Evolutionary conservation across 2,888 invertebrate genomes (phyloP).

Genomic region (Tetragonula carbonaria): DNA sequence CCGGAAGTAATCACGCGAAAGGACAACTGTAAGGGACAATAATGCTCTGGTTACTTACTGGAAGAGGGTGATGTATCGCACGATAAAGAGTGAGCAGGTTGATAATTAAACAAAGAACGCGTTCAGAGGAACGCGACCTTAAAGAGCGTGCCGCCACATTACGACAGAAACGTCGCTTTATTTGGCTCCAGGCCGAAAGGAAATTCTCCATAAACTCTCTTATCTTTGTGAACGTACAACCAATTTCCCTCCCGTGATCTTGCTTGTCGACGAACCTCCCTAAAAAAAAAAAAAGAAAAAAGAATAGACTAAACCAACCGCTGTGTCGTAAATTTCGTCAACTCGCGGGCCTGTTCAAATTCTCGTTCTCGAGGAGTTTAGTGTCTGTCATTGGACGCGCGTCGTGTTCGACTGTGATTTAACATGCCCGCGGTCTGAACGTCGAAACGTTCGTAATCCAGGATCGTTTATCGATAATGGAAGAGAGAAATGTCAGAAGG

Average conservation of each 20-base stretch:
- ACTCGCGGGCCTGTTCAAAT: too few species aligned
- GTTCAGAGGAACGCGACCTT: conserved; percentile 55
- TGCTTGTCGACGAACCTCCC: background rate
- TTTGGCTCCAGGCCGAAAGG: conserved; percentile 55
- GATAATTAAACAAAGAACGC: conserved; percentile 56
- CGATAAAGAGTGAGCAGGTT: conserved; percentile 17
- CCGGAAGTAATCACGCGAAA: conserved; percentile 74
- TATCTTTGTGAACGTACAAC: conserved; percentile 60
- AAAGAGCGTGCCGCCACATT: background rate
- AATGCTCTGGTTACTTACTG: conserved; percentile 22
- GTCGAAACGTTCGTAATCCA: background rate
- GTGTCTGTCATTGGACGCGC: too few species aligned
- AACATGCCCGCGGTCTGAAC: background rate
- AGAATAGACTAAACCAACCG: background rate
- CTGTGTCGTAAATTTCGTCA: background rate
- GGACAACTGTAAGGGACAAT: conserved; percentile 66
- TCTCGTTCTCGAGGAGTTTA: too few species aligned
- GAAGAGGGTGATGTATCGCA: conserved; percentile 4
- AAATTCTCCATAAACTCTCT: conserved; percentile 73
- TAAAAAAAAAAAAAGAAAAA: background rate
- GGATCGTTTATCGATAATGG: background rate
- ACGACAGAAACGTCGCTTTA: conserved; percentile 3
- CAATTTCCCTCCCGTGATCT: background rate
- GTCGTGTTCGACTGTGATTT: too few species aligned
- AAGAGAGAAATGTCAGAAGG: background rate